Conservation (phyloP, 2,113 vertebrate genomes). For the Symphodus melops region DNA sequence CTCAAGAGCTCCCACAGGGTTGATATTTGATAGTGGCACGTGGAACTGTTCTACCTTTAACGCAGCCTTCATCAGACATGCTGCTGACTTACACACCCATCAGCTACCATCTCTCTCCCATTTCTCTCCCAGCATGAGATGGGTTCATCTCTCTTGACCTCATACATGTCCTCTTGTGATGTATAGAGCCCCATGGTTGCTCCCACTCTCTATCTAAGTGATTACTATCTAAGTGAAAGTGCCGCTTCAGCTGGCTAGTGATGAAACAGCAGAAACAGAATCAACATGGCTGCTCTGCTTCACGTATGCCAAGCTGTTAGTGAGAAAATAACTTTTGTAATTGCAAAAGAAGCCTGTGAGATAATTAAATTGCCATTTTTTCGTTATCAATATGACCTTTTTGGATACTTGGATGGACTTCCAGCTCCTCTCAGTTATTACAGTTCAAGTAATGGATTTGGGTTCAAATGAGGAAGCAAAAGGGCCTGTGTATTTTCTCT, state of each 20-base stretch:
- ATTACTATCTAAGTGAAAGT: conserved; percentile 75
- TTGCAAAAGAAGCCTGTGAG: conserved; percentile 30
- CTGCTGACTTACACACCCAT: conserved; percentile 61
- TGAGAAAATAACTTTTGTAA: conserved; percentile 39
- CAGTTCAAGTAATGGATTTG: conserved; percentile 41
- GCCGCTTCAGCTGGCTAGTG: conserved; percentile 54
- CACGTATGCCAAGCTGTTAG: conserved; percentile 34
- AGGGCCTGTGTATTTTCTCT: conserved; percentile 19
- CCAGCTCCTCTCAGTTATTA: conserved; percentile 1
- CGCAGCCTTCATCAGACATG: conserved; percentile 47
- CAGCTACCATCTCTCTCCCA: conserved; percentile 46
- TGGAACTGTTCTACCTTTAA: conserved; percentile 31
- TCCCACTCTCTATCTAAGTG: conserved; percentile 49
- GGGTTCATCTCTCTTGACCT: conserved; percentile 66
- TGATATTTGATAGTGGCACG: conserved; percentile 35
- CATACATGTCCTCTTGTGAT: conserved; percentile 67
- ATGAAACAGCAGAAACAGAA: conserved; percentile 69
- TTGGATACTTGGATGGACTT: conserved; percentile 11
- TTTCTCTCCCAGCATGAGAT: conserved; percentile 59
- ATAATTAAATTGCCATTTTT: conserved; percentile 45
- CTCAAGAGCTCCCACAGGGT: conserved; percentile 35
- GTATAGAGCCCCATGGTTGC: conserved; percentile 55
- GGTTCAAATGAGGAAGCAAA: conserved; percentile 24
- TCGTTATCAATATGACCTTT: conserved; percentile 39
- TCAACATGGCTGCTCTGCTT: conserved; percentile 43